Percentiles rank a stretch among this genome's conserved stretches.
These are phyloP conservation scores for Hetaerina titia DNA, from an alignment of 2,888 invertebrate species.

Conservation along the genomic window DNA sequence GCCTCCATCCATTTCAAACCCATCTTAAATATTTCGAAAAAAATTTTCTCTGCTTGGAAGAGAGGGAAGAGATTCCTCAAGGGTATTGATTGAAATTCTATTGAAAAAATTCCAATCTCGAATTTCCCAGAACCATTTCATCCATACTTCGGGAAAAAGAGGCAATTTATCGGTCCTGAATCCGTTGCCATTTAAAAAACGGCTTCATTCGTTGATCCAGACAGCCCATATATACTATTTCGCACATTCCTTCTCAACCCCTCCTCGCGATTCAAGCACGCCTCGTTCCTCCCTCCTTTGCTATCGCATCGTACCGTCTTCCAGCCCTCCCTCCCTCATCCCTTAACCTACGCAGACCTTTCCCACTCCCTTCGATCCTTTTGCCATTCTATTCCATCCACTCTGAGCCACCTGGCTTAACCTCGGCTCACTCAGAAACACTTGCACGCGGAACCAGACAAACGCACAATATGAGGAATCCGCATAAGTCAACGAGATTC, in stretches of 20 bases:
- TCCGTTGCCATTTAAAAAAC: not conserved
- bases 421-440: not conserved
- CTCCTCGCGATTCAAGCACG: constrained; percentile 14
- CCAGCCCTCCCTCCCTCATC: not conserved
- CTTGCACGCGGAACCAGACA: not conserved
- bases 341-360: not conserved
- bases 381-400: not conserved
- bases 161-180: not conserved
- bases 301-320: constrained; percentile 15
- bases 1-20: no score
- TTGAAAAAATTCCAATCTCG: not conserved
- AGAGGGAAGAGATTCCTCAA: no score
- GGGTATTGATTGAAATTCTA: not conserved
- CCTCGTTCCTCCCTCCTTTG: not conserved
- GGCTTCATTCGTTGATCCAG: not conserved
- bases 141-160: not conserved
- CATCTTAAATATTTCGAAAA: no score
- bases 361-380: not conserved
- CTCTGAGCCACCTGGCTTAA: constrained; percentile 27
- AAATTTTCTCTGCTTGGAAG: no score
- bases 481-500: constrained; percentile 63
- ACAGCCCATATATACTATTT: constrained; percentile 28
- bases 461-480: constrained; percentile 34
- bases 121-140: not conserved
- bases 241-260: constrained; percentile 31